Percentiles rank a stretch among this genome's conserved stretches.
Conservation (phyloP, 1,140 invertebrate genomes). For the Ceratina australensis region DNA sequence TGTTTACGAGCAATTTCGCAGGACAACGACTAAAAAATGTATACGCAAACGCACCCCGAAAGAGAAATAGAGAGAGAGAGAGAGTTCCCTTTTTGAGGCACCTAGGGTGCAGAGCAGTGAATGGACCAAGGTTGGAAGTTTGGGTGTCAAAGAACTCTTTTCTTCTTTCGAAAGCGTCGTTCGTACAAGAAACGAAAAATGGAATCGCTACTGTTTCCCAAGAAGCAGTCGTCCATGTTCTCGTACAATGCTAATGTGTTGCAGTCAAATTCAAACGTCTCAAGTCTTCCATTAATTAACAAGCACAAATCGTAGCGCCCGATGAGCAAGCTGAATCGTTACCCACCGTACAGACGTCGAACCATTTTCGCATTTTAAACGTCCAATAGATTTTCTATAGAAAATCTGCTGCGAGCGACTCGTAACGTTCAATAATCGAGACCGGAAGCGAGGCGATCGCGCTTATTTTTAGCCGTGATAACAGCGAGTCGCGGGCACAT, state of each 20-base stretch:
- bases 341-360: too few relatives aligned
- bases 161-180: not conserved
- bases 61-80: not conserved
- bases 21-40: conserved; percentile 40
- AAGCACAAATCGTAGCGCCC: too few relatives aligned
- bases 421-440: conserved; percentile 6
- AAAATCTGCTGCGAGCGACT: not conserved
- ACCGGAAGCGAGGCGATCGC: conserved; percentile 21
- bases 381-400: not conserved
- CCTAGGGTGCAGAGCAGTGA: not conserved
- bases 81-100: not conserved
- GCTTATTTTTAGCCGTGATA: conserved; percentile 30
- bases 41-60: conserved; percentile 17
- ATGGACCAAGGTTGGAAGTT: not conserved
- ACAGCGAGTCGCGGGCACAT: not conserved
- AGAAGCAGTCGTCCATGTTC: too few relatives aligned
- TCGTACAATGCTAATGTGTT: too few relatives aligned
- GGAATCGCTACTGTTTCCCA: not conserved
- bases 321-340: too few relatives aligned
- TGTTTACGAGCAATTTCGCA: conserved; percentile 48
- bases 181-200: not conserved
- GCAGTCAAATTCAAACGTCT: too few relatives aligned
- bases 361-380: too few relatives aligned
- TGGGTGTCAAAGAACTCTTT: conserved; percentile 15
- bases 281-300: too few relatives aligned